phyloP scores from a whole-genome alignment of 30 jellyfish, hydroid and myxozoan species.

The Haliclystus octoradiatus region DNA sequence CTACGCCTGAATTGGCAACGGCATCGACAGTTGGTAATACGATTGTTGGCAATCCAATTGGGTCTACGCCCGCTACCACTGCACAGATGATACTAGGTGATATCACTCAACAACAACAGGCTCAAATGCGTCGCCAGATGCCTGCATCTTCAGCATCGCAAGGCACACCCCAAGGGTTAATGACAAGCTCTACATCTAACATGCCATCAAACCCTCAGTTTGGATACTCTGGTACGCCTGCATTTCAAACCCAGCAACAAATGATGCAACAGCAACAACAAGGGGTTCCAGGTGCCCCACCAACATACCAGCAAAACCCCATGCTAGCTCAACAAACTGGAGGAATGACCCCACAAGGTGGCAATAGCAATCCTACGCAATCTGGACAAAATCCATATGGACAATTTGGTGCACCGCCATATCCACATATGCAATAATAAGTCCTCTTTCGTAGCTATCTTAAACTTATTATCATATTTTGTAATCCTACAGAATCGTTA shows the following conservation, averaged over 20 bases:
- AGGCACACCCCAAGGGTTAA: neutral
- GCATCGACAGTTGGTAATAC: neutral
- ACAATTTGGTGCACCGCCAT: constrained; percentile 62
- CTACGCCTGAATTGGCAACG: neutral
- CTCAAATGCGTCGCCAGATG: neutral
- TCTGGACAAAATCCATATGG: constrained; percentile 86
- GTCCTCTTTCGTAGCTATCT: too few relatives aligned
- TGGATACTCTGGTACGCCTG: neutral
- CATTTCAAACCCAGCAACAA: neutral
- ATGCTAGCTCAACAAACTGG: constrained; percentile 96
- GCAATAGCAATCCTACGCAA: constrained; percentile 59
- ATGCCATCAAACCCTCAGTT: neutral
- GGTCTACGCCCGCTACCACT: neutral
- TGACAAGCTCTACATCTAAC: neutral
- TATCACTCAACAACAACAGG: neutral
- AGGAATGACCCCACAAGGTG: constrained; percentile 93
- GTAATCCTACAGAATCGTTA: too few relatives aligned
- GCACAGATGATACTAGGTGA: neutral
- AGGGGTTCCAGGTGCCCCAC: constrained; percentile 69
- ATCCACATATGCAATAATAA: too few relatives aligned
- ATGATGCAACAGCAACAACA: constrained; percentile 43
- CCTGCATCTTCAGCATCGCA: too few relatives aligned
- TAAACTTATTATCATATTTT: too few relatives aligned
- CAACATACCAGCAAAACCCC: constrained; percentile 75
- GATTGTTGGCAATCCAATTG: neutral